phyloP scores from a whole-genome alignment of 2,888 invertebrate species.

The Scaeva pyrastri region DNA sequence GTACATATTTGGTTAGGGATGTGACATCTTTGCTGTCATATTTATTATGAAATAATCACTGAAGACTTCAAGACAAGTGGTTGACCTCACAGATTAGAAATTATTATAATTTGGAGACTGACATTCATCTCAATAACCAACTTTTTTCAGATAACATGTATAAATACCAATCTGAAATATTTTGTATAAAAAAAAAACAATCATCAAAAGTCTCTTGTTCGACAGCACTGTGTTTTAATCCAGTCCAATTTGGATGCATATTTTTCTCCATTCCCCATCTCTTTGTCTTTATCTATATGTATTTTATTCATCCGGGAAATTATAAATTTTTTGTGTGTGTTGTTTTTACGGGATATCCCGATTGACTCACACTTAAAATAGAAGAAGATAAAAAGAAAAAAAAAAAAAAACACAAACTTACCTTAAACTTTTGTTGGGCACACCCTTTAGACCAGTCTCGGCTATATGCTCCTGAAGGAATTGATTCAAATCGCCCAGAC shows the following conservation, averaged over 20 bases:
- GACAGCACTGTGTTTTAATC: constrained; percentile 10
- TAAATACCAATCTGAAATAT: neutral
- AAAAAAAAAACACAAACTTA: constrained; percentile 80
- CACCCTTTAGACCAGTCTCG: constrained; percentile 88
- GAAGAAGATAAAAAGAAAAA: constrained; percentile 22
- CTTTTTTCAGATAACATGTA: too few species aligned
- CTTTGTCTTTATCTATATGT: constrained; percentile 50
- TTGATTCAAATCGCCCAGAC: constrained; percentile 93
- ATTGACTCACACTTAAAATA: constrained; percentile 12
- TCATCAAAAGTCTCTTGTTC: neutral
- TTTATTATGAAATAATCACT: too few species aligned
- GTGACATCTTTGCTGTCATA: too few species aligned
- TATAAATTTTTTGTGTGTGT: neutral
- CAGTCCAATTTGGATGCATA: neutral
- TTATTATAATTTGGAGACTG: too few species aligned
- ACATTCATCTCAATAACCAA: too few species aligned
- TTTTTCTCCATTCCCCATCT: constrained; percentile 20
- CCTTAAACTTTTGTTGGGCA: constrained; percentile 89
- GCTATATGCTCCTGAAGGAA: constrained; percentile 92
- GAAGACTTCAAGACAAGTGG: too few species aligned
- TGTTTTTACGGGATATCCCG: constrained; percentile 8
- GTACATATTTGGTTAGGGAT: too few species aligned
- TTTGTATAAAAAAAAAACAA: neutral
- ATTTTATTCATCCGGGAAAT: constrained; percentile 54
- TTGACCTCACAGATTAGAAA: too few species aligned